Conservation (phyloP, 2,888 invertebrate species). For the Agrilus mali region DNA sequence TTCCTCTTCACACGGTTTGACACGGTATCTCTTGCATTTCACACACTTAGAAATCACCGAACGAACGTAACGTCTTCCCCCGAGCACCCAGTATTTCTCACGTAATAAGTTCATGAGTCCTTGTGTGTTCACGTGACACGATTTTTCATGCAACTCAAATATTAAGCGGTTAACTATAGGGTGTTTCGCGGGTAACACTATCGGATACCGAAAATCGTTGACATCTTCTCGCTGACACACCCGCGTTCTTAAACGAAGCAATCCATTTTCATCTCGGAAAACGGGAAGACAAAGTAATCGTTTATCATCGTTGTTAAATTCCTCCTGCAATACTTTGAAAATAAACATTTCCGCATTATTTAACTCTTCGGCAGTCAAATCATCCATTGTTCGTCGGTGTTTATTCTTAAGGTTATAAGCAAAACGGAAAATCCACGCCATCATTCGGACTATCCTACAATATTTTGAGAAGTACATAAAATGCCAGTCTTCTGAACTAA, state of each 20-base stretch:
- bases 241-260: slow-evolving; percentile 13
- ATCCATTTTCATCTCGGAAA: slow-evolving; percentile 9
- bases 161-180: slow-evolving; percentile 13
- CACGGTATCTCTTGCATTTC: slow-evolving; percentile 14
- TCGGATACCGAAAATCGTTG: slow-evolving; percentile 16
- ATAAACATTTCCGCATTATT: neutral
- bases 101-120: slow-evolving; percentile 13
- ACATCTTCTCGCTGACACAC: slow-evolving; percentile 11
- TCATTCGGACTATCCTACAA: slow-evolving; percentile 12
- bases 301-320: slow-evolving; percentile 1
- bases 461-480: slow-evolving; percentile 12
- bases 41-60: slow-evolving; percentile 12
- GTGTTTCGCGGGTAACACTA: slow-evolving; percentile 18
- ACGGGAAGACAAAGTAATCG: slow-evolving; percentile 4
- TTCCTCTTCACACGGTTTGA: slow-evolving; percentile 11
- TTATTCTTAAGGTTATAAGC: neutral
- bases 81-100: slow-evolving; percentile 17
- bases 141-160: slow-evolving; percentile 5
- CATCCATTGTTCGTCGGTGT: neutral
- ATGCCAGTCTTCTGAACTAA: neutral
- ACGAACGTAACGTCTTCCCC: slow-evolving; percentile 11
- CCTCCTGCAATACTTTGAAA: neutral
- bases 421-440: slow-evolving; percentile 12
- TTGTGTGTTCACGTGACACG: slow-evolving; percentile 10
- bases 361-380: neutral